Evolutionary conservation across 1,140 invertebrate species (phyloP).

Genomic region (Fopius arisanus): DNA sequence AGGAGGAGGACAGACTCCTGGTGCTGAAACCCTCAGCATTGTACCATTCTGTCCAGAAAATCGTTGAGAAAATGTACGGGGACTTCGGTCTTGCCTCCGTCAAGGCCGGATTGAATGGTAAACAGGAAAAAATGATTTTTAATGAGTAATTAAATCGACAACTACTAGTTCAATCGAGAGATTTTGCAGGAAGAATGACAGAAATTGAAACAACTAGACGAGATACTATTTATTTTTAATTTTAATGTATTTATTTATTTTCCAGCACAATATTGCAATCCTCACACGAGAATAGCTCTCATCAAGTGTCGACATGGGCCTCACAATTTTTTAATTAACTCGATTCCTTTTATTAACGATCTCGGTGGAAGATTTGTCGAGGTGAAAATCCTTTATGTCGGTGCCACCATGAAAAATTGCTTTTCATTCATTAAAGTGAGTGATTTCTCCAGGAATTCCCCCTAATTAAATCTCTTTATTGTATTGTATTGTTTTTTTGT

Average conservation of each 20-base stretch:
- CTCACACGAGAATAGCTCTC: conserved; percentile 75
- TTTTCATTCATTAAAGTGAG: conserved; percentile 73
- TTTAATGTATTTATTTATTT: conserved; percentile 33
- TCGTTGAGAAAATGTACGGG: conserved; percentile 75
- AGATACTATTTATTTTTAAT: conserved; percentile 17
- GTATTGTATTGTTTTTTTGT: conserved; percentile 31
- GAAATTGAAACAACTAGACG: conserved; percentile 2
- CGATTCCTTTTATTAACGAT: conserved; percentile 72
- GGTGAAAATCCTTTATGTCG: conserved; percentile 74
- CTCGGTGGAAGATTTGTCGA: conserved; percentile 69
- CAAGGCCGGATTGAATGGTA: conserved; percentile 71
- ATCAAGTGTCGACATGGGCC: conserved; percentile 76
- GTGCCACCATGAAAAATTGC: conserved; percentile 81
- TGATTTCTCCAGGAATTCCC: conserved; percentile 19
- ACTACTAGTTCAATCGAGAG: too few species aligned
- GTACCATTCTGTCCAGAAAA: conserved; percentile 68
- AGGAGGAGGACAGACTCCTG: conserved; percentile 61
- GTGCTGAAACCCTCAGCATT: conserved; percentile 68
- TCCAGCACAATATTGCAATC: conserved; percentile 79
- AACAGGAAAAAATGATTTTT: conserved; percentile 19
- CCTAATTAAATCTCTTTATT: conserved; percentile 10
- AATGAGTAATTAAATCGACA: too few species aligned
- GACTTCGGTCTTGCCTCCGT: conserved; percentile 75
- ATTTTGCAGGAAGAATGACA: background rate
- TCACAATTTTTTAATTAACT: conserved; percentile 73